Percentiles rank a stretch among this genome's conserved stretches.
Evolutionary conservation across 2,797 vertebrate genomes (phyloP).

Genomic region (Sylvia borin): DNA sequence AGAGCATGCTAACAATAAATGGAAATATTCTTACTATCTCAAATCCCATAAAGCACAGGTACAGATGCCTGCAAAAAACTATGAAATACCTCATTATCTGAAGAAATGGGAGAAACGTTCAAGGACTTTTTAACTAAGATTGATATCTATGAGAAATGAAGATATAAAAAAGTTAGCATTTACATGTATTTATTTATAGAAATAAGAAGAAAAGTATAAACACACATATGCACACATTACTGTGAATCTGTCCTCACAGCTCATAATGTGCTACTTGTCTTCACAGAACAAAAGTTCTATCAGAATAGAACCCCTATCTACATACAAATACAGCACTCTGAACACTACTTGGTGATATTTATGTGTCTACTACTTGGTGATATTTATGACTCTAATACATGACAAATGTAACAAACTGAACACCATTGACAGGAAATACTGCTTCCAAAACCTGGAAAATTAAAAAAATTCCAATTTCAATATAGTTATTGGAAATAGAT

Average conservation of each 20-base stretch:
- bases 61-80: background rate
- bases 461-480: background rate
- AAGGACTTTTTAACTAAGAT: background rate
- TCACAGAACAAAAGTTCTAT: background rate
- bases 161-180: background rate
- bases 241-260: background rate
- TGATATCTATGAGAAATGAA: background rate
- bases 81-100: background rate
- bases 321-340: background rate
- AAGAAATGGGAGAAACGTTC: background rate
- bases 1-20: background rate
- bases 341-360: background rate
- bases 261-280: background rate
- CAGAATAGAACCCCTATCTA: background rate
- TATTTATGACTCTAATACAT: background rate
- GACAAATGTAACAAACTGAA: background rate
- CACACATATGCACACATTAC: background rate
- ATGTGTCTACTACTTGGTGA: background rate
- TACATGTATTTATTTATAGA: background rate
- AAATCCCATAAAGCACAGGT: background rate
- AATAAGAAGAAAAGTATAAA: background rate
- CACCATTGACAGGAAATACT: background rate
- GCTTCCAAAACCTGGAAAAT: background rate
- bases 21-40: background rate
- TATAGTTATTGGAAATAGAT: background rate